Evolutionary conservation across 2,113 vertebrate genomes (phyloP).

Genomic region (Hemibagrus wyckioides): DNA sequence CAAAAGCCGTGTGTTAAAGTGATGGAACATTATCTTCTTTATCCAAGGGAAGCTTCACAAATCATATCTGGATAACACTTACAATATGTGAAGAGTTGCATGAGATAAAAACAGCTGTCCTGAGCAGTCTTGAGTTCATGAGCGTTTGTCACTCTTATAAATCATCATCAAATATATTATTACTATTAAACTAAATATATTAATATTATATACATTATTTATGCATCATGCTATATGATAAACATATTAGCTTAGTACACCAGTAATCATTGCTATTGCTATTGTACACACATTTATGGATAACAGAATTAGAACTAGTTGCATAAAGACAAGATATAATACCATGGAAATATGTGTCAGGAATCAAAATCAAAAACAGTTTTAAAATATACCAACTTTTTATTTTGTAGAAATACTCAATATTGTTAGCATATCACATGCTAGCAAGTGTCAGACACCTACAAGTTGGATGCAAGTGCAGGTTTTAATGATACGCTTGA

Average conservation of each 20-base stretch:
- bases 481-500: not conserved
- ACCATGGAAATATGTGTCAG: not conserved
- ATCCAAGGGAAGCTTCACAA: conserved; percentile 4
- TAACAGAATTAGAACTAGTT: not conserved
- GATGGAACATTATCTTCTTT: conserved; percentile 11
- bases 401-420: no score
- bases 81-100: conserved; percentile 8
- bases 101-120: not conserved
- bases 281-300: not conserved
- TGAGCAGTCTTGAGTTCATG: not conserved
- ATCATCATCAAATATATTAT: no score
- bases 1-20: not conserved
- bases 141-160: not conserved
- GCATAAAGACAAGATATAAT: not conserved
- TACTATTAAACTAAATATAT: no score
- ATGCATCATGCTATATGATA: no score
- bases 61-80: conserved; percentile 7
- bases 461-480: not conserved
- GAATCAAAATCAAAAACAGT: not conserved
- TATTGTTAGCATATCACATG: not conserved
- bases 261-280: not conserved
- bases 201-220: no score
- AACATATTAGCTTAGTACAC: not conserved
- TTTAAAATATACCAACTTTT: not conserved
- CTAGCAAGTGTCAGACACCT: not conserved